A percentile compares a stretch with the other conserved stretches of the same genome.
Evolutionary conservation across 2,797 vertebrate genomes (phyloP).

Genomic region (Phoeniculus purpureus): DNA sequence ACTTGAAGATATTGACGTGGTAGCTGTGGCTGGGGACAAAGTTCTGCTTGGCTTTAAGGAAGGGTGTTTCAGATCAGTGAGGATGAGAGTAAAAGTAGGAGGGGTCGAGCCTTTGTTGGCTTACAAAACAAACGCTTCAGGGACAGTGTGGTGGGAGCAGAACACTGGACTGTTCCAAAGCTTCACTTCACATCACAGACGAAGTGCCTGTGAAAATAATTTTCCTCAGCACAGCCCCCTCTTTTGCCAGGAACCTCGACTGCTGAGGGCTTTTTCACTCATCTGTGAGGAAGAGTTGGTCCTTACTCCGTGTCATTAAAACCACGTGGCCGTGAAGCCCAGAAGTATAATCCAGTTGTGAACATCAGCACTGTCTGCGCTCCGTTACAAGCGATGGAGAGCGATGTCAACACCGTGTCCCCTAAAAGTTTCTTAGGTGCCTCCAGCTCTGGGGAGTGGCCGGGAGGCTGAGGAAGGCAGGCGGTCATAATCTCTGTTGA

Average conservation of each 20-base stretch:
- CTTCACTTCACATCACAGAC: background rate
- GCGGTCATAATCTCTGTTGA: background rate
- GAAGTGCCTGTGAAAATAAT: background rate
- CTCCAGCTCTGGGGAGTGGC: background rate
- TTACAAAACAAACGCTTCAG: background rate
- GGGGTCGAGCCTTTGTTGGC: background rate
- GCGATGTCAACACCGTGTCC: background rate
- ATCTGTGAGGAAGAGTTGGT: background rate
- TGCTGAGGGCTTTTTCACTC: background rate
- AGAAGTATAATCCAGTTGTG: background rate
- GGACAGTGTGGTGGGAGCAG: background rate
- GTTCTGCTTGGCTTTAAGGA: slow-evolving; percentile 12
- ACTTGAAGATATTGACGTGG: slow-evolving; percentile 10
- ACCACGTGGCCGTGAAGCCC: background rate
- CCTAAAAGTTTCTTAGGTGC: background rate
- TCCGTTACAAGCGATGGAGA: background rate
- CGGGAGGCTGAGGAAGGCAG: background rate
- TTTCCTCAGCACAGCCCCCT: background rate
- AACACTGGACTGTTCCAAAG: background rate
- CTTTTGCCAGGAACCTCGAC: background rate
- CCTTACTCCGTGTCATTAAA: background rate
- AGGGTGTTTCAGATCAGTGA: background rate
- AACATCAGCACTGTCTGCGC: background rate
- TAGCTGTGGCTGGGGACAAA: background rate
- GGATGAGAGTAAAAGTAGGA: background rate